Percentiles rank a stretch among this genome's conserved stretches.
Conservation (phyloP, 2,113 vertebrate species). For the Symphodus melops region DNA sequence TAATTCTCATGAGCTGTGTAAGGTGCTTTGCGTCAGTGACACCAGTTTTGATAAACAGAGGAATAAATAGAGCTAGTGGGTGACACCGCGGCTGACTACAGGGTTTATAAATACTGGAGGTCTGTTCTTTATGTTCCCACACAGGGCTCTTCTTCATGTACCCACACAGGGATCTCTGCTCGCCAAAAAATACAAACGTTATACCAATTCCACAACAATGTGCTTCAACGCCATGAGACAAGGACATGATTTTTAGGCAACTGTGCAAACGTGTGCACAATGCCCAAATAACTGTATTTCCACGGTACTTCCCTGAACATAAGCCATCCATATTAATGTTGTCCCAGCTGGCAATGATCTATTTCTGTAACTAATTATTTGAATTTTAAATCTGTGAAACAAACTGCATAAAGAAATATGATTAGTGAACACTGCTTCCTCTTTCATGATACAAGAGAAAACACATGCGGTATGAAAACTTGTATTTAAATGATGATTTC, state of each 20-base stretch:
- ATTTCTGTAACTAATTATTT: slow-evolving; percentile 25
- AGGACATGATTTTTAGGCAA: slow-evolving; percentile 30
- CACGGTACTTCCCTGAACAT: slow-evolving; percentile 15
- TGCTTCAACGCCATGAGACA: slow-evolving; percentile 31
- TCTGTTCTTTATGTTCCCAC: slow-evolving; percentile 43
- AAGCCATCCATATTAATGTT: slow-evolving; percentile 42
- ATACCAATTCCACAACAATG: slow-evolving; percentile 38
- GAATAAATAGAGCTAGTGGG: slow-evolving; percentile 35
- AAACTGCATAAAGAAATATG: slow-evolving; percentile 34
- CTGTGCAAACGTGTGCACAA: slow-evolving; percentile 35
- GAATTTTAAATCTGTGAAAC: slow-evolving; percentile 7
- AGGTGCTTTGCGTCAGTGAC: slow-evolving; percentile 36
- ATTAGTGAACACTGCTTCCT: slow-evolving; percentile 23
- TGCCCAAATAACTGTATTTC: slow-evolving; percentile 18
- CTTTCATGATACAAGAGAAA: slow-evolving; percentile 16
- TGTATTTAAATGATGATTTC: slow-evolving; percentile 26
- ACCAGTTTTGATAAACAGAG: slow-evolving; percentile 33
- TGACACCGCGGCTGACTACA: slow-evolving; percentile 41
- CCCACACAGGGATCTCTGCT: slow-evolving; percentile 36
- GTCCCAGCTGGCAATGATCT: slow-evolving; percentile 19
- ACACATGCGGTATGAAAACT: slow-evolving; percentile 6
- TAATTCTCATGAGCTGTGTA: background rate
- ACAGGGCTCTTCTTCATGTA: slow-evolving; percentile 44
- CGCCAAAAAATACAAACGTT: slow-evolving; percentile 51
- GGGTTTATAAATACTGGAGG: slow-evolving; percentile 52